Evolutionary conservation across 1,140 invertebrate species (phyloP), one percentile per base, ranked within the genome.

Genomic region (Bacillus rossius): DNA sequence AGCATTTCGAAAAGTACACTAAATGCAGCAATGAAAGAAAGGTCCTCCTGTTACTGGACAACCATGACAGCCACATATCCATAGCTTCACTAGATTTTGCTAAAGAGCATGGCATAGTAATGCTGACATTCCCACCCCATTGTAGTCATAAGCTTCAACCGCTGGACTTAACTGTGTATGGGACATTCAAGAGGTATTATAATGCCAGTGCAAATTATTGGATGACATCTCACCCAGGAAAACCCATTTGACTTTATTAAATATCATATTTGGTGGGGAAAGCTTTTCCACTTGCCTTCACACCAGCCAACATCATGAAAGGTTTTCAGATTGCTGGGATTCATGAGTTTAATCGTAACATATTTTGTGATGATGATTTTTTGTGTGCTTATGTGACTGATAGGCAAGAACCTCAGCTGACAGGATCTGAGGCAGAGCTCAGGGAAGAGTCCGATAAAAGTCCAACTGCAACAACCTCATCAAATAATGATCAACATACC

Each of bases 61-160:
- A 70, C 42, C 70, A 75, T 59, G 54, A 59, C 5, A 69, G 61
- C 13, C 73, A 76, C 62, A 61, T 65, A 40, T 64, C 63, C 19
- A 8, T 71, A 1, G 51, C 50, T 53, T 64, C 59, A 8, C 51
- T 68, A 54, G 29, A 65, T 52, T 62, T 60, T 25, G 63, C 59
- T 47, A 63, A 57, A 63, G 57, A 59, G 2, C 67, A 69, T 55
- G 63, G 65, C 0, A 65, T 73, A 1, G 38, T 64, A 19, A 16
- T 71, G 19, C 60, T 79, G 5, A 73, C 75, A 50, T 66, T 80
- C 41, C 75, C 77, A 56, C 75, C 77, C 29, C 77, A 78, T 58
- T 71, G 65, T 16, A 72, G 68, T 41, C 70, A 78, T 64, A 73
- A 71, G 62, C 64, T 79, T 47, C 77, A 79, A 57, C 77, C 77